Evolutionary conservation across 2,113 vertebrate species (phyloP), one percentile per base, ranked within the genome.

Genomic region (Epinephelus fuscoguttatus): DNA sequence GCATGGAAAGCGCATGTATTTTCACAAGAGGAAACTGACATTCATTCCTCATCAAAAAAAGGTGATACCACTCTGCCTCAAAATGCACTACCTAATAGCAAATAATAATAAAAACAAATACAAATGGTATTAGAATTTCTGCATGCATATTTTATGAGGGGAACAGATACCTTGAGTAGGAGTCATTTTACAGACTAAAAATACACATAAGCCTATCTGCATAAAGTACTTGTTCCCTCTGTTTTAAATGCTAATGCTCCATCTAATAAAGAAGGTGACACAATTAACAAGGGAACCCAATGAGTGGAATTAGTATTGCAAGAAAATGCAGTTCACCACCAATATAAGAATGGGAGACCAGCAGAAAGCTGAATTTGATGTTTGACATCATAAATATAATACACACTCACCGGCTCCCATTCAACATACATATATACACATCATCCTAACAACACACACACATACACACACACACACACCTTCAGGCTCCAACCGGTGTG

Each of bases 401-500:
- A 80, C 61, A 74, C 79, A 88, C 63, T 56, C 59, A 75, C 27
- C 37, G 52, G 13, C 19, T 67, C 37, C 67, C 55, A 68, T 85
- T 80, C 57, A 10, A 76, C 45, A 83, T 67, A 70, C 61, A 61
- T 25, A 86, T 50, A 66, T 11, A 87, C 60, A 84, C 68, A 64
- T 6, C 49, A n/a, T 67, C 14, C 50, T 9, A 59, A 66, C 33
- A 37, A 37, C 33, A 37, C 33, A 37, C 33, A 37, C 73, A 82
- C 42, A 80, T 37, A 77, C 60, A 67, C 77, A 62, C 86, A 80
- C 60, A 67, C 77, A 62, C 86, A 87, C 91, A 91, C 89, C 93
- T 95, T 81, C 84, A 92, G 94, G 93, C 90, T 90, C 84, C 81
- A 93, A 92, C 84, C 70, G 74, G 87, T 93, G 92, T 93, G 93